Percentiles rank a stretch among this genome's conserved stretches.
These are phyloP conservation scores for Aviceda subcristata DNA, from an alignment of 2,113 vertebrate genomes.

Conservation along the genomic window DNA sequence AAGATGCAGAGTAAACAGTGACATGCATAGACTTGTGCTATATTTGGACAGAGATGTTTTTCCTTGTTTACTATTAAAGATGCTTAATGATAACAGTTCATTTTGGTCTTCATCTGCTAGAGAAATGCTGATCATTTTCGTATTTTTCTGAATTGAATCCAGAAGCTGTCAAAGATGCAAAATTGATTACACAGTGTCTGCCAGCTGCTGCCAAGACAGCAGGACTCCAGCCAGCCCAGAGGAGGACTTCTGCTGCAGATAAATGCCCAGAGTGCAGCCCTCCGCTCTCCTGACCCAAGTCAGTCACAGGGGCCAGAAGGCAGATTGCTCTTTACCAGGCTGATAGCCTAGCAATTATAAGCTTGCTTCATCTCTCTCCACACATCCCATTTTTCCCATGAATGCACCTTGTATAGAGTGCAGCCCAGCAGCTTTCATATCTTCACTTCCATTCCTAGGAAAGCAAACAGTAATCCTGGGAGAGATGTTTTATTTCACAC, in stretches of 20 bases:
- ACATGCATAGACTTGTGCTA: neutral
- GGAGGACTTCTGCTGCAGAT: neutral
- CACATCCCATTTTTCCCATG: neutral
- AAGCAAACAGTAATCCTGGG: neutral
- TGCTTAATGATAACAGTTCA: neutral
- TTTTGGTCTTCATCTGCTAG: neutral
- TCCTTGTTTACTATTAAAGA: neutral
- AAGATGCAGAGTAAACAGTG: neutral
- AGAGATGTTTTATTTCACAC: neutral
- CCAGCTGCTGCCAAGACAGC: conserved; percentile 9
- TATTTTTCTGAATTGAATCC: neutral
- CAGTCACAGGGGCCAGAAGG: neutral
- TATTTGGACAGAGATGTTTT: neutral
- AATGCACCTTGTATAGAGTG: neutral
- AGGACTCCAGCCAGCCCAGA: neutral
- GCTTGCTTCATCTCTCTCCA: neutral
- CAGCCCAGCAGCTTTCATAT: neutral
- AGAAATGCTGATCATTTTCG: neutral
- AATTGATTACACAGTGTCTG: neutral
- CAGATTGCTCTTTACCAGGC: neutral
- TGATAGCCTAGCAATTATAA: neutral
- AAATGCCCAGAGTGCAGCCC: neutral
- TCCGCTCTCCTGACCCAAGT: neutral
- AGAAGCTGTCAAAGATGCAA: neutral
- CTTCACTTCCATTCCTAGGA: neutral